Percentiles rank a stretch among this genome's conserved stretches.
phyloP scores from a whole-genome alignment of 2,797 vertebrate species.

The Cephalopachus bancanus region DNA sequence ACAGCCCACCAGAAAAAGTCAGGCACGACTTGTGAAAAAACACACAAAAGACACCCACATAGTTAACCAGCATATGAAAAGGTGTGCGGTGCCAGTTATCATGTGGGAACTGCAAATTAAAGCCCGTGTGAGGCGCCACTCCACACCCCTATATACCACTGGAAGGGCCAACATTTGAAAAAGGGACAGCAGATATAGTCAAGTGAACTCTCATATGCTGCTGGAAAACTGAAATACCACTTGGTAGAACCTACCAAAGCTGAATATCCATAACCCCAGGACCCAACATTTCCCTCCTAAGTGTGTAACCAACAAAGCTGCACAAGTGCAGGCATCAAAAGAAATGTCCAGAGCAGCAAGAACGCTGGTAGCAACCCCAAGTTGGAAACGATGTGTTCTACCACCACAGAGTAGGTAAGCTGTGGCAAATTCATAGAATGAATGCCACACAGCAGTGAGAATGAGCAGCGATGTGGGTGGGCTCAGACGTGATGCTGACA shows the following conservation, averaged over 20 bases:
- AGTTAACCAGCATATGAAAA: accelerated
- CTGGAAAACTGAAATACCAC: background rate
- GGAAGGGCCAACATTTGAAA: background rate
- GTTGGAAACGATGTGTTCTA: background rate
- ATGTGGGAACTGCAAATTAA: background rate
- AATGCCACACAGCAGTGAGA: accelerated
- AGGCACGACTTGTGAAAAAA: too few species aligned
- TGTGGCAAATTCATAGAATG: accelerated
- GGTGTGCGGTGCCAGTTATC: too few species aligned
- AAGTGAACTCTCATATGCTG: accelerated
- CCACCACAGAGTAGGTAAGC: accelerated
- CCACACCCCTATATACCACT: background rate
- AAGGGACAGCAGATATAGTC: accelerated
- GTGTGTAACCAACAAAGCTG: background rate
- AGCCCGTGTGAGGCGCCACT: accelerated
- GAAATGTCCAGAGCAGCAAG: accelerated
- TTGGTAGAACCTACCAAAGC: background rate
- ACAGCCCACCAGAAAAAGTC: background rate
- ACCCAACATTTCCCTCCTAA: accelerated
- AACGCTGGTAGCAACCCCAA: background rate
- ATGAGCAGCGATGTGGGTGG: accelerated
- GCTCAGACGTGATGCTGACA: accelerated
- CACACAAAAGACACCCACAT: background rate
- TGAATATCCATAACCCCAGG: accelerated
- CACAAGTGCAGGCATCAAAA: too few species aligned